These are phyloP conservation scores for Apamea monoglypha DNA, from an alignment of 2,888 invertebrate species.

Conservation along the genomic window DNA sequence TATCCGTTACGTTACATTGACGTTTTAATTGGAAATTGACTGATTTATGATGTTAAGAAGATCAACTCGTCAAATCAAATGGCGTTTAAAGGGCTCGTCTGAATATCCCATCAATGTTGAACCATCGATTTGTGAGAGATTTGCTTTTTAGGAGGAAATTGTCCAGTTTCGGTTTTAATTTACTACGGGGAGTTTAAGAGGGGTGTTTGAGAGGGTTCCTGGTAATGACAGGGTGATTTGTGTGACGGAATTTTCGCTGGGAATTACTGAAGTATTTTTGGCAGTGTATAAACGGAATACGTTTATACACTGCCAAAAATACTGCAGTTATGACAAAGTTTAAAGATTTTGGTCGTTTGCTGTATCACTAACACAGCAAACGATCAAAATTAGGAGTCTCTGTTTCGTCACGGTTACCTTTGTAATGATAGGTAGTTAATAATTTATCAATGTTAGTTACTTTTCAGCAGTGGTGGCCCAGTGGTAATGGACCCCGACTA, in stretches of 20 bases:
- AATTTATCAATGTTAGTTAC: background rate
- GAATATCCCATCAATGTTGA: constrained; percentile 19
- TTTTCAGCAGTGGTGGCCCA: too few species aligned
- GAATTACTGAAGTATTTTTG: constrained; percentile 13
- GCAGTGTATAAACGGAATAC: background rate
- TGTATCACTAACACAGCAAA: background rate
- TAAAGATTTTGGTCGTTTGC: background rate
- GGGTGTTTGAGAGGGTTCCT: constrained; percentile 22
- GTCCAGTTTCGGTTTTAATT: constrained; percentile 50
- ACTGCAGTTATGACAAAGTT: background rate
- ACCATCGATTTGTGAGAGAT: constrained; percentile 20
- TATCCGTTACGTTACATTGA: constrained; percentile 63
- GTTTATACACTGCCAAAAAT: too few species aligned
- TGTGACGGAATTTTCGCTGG: constrained; percentile 33
- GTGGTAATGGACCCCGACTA: too few species aligned
- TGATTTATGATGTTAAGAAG: constrained; percentile 66
- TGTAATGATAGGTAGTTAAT: background rate
- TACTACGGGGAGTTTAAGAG: constrained; percentile 19
- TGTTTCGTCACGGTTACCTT: background rate
- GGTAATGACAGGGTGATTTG: constrained; percentile 55
- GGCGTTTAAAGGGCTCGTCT: constrained; percentile 64
- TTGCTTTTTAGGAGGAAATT: constrained; percentile 42
- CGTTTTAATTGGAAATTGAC: constrained; percentile 69
- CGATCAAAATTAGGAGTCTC: too few species aligned
- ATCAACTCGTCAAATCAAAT: constrained; percentile 57